Conservation (phyloP, 2,888 invertebrate genomes). For the Sinotaia quadrata region DNA sequence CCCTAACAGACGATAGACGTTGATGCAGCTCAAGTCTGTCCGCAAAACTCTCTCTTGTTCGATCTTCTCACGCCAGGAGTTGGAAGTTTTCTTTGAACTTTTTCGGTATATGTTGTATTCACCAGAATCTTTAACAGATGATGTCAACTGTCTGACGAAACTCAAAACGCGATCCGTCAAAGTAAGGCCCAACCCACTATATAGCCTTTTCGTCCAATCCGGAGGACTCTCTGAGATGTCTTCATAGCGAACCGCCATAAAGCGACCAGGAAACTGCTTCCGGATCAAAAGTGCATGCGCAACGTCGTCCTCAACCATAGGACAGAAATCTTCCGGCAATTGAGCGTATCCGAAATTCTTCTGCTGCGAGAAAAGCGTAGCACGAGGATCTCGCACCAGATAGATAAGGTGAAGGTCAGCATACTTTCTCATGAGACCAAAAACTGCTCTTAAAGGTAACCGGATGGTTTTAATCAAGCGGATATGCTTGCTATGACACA, state of each 20-base stretch:
- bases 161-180: background rate
- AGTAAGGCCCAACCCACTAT: background rate
- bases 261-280: slow-evolving; percentile 9
- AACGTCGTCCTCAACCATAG: slow-evolving; percentile 14
- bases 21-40: background rate
- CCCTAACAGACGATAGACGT: slow-evolving; percentile 11
- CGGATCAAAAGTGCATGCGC: slow-evolving; percentile 9
- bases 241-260: slow-evolving; percentile 17
- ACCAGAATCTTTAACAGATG: background rate
- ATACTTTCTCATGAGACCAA: slow-evolving; percentile 4
- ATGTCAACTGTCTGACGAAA: slow-evolving; percentile 2
- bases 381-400: slow-evolving; percentile 24
- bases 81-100: slow-evolving; percentile 2
- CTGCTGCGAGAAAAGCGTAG: slow-evolving; percentile 12
- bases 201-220: slow-evolving; percentile 7
- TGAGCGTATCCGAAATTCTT: slow-evolving; percentile 10
- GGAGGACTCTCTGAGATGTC: slow-evolving; percentile 17
- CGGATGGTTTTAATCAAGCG: slow-evolving; percentile 9
- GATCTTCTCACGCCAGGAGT: slow-evolving; percentile 3
- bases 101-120: slow-evolving; percentile 6
- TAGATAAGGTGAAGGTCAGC: slow-evolving; percentile 16
- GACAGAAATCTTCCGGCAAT: background rate
- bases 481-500: background rate
- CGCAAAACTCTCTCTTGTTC: background rate
- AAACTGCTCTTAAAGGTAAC: slow-evolving; percentile 13